Conservation (phyloP, 2,113 vertebrate species). For the Vulpes vulpes region DNA sequence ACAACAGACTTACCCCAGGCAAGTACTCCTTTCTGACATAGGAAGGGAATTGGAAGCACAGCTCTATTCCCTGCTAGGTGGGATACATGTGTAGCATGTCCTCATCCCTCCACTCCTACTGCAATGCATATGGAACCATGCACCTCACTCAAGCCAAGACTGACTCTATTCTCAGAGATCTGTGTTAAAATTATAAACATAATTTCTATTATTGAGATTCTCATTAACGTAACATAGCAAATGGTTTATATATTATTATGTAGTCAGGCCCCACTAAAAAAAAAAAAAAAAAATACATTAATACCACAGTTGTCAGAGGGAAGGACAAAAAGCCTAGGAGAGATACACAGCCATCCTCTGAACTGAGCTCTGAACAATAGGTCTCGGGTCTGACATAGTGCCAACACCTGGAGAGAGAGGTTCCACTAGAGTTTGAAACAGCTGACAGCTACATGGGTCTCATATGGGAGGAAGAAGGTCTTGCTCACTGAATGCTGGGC, state of each 20-base stretch:
- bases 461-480: not conserved
- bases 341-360: not conserved
- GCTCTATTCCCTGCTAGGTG: not conserved
- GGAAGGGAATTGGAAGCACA: not conserved
- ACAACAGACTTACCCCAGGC: not conserved
- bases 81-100: not conserved
- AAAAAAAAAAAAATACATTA: not conserved
- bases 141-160: not conserved
- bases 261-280: not conserved
- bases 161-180: not conserved
- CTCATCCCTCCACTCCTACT: not conserved
- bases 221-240: not conserved
- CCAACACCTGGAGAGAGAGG: not conserved
- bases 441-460: not conserved
- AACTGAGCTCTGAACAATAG: not conserved
- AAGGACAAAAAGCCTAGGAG: not conserved
- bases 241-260: not conserved
- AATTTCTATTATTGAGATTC: not conserved
- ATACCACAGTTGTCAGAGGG: not conserved
- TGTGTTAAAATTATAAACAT: not conserved
- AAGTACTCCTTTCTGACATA: not conserved
- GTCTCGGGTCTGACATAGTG: not conserved
- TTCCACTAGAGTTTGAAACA: too few species aligned
- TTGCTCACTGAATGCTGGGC: not conserved
- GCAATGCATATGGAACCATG: not conserved